These are phyloP conservation scores for Tiliacea aurago DNA, from an alignment of 2,888 invertebrate genomes.

Conservation along the genomic window DNA sequence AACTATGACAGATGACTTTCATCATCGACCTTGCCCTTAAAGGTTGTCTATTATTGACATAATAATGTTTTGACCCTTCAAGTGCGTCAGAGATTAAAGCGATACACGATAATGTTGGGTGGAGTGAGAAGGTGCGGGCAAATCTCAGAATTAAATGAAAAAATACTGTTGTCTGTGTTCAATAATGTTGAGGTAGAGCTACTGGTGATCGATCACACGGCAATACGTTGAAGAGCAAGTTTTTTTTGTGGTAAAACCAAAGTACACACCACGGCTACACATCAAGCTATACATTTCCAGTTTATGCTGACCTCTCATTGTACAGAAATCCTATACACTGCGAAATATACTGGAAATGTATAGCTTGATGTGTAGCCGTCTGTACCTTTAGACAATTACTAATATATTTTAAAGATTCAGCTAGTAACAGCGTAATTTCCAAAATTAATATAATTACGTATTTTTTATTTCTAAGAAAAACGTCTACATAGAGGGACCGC, in stretches of 20 bases:
- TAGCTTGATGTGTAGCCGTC: too few species aligned
- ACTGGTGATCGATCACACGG: background rate
- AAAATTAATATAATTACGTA: background rate
- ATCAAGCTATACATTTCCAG: too few species aligned
- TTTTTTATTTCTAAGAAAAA: background rate
- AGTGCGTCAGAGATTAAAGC: constrained; percentile 37
- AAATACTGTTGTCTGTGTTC: background rate
- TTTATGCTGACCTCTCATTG: too few species aligned
- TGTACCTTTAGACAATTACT: too few species aligned
- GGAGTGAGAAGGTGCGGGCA: background rate
- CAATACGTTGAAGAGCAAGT: background rate
- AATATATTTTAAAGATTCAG: background rate
- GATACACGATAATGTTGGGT: background rate
- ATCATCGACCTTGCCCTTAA: constrained; percentile 50
- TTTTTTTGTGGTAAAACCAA: background rate
- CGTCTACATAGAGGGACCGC: background rate
- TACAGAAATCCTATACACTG: too few species aligned
- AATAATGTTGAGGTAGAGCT: background rate
- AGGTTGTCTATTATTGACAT: constrained; percentile 31
- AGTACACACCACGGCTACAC: too few species aligned
- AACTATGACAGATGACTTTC: constrained; percentile 30
- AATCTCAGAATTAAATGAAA: background rate
- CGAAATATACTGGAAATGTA: too few species aligned
- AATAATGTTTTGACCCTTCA: constrained; percentile 21
- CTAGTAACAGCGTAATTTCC: background rate